Base-by-base conservation (phyloP, 2,888 invertebrate species). In the Syritta pipiens region DNA sequence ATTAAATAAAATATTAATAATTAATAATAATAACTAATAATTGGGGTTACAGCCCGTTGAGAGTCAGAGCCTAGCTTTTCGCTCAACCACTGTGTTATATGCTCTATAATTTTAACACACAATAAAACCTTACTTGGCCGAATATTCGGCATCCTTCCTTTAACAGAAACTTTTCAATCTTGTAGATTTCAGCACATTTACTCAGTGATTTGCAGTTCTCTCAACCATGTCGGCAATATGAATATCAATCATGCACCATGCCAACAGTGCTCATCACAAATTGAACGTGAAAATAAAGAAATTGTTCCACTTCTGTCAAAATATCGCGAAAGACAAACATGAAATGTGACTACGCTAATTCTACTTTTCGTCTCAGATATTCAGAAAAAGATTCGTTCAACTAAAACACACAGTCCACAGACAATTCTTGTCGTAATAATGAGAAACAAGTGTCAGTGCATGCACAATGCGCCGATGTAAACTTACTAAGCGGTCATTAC, bases 271-370 rank as follows among this genome's bases (percentile, higher is more conserved):
- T 20, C 28, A 37, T 22, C 44, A 9, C 12, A 22, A 30, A 20
- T 5, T 7, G 12, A 6, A 17, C 9, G 22, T 37, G 30, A 55
- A 49, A 48, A 62, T 22, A 60, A 37, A 12, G 44, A 44, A 57
- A 37, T 20, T 42, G 62, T 62, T 48, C 75, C 20, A 75, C 48
- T 62, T 68, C 32, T 68, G 62, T 68, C 74, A 74, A 9, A 32
- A 32, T 12, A 10, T 26, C 20, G 20, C 2, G 1, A 1, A 5
- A 59, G 20, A 26, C 19, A 57, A 57, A 53, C 22, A 6, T 10
- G 2, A 20, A 62, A 62, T 26, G 24, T 32, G 60, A 49, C 60
- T 35, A 42, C 55, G 67, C 32, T 60, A 68, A 68, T 30, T 46
- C 53, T 19, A 51, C 42, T 60, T 60, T n/a, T 40, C 44, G 30